These are phyloP conservation scores for Leptoclinus maculatus DNA, from an alignment of 2,797 vertebrate genomes.

Conservation along the genomic window DNA sequence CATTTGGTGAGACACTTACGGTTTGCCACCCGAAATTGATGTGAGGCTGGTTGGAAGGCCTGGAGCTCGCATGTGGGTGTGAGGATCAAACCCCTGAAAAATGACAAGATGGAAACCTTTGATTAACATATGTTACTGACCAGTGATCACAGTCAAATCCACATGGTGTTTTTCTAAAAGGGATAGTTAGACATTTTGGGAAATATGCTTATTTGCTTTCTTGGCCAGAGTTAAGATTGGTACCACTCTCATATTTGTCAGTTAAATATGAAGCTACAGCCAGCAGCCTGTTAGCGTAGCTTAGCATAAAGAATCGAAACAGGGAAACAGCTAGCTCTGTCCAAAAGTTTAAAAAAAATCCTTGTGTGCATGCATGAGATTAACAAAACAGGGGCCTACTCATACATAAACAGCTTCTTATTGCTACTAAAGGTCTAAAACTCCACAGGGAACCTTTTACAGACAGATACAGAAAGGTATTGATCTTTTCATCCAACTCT, in stretches of 20 bases:
- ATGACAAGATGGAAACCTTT: constrained; percentile 35
- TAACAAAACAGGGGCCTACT: neutral
- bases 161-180: neutral
- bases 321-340: neutral
- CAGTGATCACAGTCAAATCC: constrained; percentile 24
- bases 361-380: neutral
- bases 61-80: constrained; percentile 98
- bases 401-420: neutral
- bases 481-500: neutral
- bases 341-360: neutral
- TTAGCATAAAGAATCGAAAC: constrained; percentile 3
- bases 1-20: constrained; percentile 86
- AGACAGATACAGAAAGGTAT: constrained; percentile 11
- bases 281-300: neutral
- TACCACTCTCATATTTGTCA: neutral
- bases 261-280: neutral
- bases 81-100: constrained; percentile 94
- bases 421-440: neutral
- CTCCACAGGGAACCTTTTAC: constrained; percentile 5
- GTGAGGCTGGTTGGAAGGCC: constrained; percentile 97
- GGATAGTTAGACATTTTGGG: neutral
- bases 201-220: neutral
- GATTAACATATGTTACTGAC: constrained; percentile 12
- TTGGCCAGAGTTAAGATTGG: neutral
- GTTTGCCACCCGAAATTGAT: constrained; percentile 98